phyloP scores from a whole-genome alignment of 2,888 invertebrate species.

The Liodrosophila aerea region DNA sequence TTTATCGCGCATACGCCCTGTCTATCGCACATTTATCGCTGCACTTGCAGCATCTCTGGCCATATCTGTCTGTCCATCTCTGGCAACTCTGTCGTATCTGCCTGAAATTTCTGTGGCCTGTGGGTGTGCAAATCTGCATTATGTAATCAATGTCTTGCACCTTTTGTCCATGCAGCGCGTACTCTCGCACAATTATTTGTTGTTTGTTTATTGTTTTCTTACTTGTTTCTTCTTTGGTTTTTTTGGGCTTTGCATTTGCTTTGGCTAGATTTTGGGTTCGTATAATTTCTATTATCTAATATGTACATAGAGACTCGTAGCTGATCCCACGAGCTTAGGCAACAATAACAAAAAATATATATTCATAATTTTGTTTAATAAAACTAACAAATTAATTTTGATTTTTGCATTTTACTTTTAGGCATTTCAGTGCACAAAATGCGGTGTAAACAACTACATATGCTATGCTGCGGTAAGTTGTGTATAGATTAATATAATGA shows the following conservation, averaged over 20 bases:
- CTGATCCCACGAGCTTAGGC: slow-evolving; percentile 60
- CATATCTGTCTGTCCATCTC: slow-evolving; percentile 21
- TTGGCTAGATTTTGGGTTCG: slow-evolving; percentile 15
- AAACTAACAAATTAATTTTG: slow-evolving; percentile 35
- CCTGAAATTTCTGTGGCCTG: slow-evolving; percentile 44
- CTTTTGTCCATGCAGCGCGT: slow-evolving; percentile 35
- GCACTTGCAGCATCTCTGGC: slow-evolving; percentile 3
- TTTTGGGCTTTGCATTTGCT: slow-evolving; percentile 1
- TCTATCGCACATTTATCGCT: slow-evolving; percentile 13
- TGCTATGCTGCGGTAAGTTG: slow-evolving; percentile 72
- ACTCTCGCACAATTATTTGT: slow-evolving; percentile 52
- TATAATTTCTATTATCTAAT: slow-evolving; percentile 64
- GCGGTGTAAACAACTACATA: slow-evolving; percentile 55
- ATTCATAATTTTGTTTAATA: slow-evolving; percentile 59
- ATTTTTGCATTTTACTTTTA: slow-evolving; percentile 53
- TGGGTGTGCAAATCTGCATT: slow-evolving; percentile 45
- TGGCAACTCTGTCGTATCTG: slow-evolving; percentile 15
- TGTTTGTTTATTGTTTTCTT: slow-evolving; percentile 46
- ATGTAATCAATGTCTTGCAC: slow-evolving; percentile 57
- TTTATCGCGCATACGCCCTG: slow-evolving; percentile 48
- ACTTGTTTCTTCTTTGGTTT: slow-evolving; percentile 19
- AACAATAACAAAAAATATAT: slow-evolving; percentile 51
- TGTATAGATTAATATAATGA: slow-evolving; percentile 1
- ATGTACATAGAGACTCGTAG: slow-evolving; percentile 22
- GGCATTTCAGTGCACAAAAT: slow-evolving; percentile 72